Percentiles rank a stretch among this genome's conserved stretches.
Evolutionary conservation across 1,140 invertebrate genomes (phyloP).

Genomic region (Pachypsylla venusta): DNA sequence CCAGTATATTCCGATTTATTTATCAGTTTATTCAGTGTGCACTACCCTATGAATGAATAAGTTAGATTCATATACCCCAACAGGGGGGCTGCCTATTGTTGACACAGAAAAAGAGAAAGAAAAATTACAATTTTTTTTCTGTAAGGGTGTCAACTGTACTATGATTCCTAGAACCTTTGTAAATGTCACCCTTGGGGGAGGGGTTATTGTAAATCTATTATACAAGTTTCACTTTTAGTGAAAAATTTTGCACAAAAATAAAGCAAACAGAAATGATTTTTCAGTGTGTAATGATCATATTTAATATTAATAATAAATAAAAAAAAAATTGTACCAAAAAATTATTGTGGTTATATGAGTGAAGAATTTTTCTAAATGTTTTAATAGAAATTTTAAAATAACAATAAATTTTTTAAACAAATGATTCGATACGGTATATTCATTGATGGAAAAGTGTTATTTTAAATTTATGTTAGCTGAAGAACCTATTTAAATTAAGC

Average conservation of each 20-base stretch:
- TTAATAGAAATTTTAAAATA: too few species aligned
- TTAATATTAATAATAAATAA: too few species aligned
- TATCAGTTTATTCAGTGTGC: slow-evolving; percentile 8
- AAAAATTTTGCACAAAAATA: slow-evolving; percentile 5
- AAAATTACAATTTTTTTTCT: slow-evolving; percentile 9
- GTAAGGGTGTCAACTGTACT: slow-evolving; percentile 7
- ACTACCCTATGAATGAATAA: neutral
- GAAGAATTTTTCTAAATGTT: too few species aligned
- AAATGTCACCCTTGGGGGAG: neutral
- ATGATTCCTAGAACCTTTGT: slow-evolving; percentile 2
- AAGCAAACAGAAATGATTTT: neutral
- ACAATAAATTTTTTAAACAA: too few species aligned
- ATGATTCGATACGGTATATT: too few species aligned
- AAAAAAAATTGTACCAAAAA: too few species aligned
- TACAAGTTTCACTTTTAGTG: slow-evolving; percentile 7
- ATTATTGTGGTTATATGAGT: too few species aligned
- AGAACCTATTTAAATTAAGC: too few species aligned
- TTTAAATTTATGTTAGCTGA: too few species aligned
- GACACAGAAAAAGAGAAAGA: slow-evolving; percentile 7
- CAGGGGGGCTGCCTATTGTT: neutral
- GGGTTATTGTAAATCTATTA: neutral
- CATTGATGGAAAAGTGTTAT: too few species aligned
- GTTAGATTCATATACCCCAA: neutral
- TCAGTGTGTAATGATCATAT: too few species aligned
- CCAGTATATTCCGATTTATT: slow-evolving; percentile 4